Percentiles rank a stretch among this genome's conserved stretches.
phyloP scores from a whole-genome alignment of 2,797 vertebrate species.

The Discoglossus pictus region DNA sequence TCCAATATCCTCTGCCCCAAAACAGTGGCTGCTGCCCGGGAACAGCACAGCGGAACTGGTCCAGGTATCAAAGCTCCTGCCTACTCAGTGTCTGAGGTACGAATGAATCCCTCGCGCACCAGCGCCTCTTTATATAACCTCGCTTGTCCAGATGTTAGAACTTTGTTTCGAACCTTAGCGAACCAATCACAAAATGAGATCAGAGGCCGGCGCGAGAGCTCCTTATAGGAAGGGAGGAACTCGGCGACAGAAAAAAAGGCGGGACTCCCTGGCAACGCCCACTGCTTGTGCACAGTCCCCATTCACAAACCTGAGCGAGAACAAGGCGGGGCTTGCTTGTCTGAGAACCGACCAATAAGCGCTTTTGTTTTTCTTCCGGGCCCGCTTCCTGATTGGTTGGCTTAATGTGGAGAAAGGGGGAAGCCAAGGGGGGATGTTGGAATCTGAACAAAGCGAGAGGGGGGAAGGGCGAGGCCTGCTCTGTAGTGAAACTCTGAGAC shows the following conservation, averaged over 20 bases:
- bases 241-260: conserved; percentile 54
- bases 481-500: conserved; percentile 28
- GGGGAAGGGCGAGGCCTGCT: conserved; percentile 35
- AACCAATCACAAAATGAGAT: not conserved
- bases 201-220: not conserved
- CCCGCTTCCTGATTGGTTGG: conserved; percentile 70
- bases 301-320: conserved; percentile 74
- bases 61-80: not conserved
- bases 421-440: conserved; percentile 34
- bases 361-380: conserved; percentile 75
- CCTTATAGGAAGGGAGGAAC: conserved; percentile 52
- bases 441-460: conserved; percentile 51
- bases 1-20: not conserved
- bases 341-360: conserved; percentile 71
- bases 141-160: too few species aligned
- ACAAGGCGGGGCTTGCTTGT: conserved; percentile 65
- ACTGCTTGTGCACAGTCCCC: conserved; percentile 63
- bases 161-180: too few species aligned
- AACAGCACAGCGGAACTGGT: not conserved
- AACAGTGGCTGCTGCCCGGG: not conserved
- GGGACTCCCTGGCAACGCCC: conserved; percentile 50
- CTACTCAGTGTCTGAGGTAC: too few species aligned
- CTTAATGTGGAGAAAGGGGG: conserved; percentile 47
- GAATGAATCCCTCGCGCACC: too few species aligned
- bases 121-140: too few species aligned